These are phyloP conservation scores for Turdus rufiventris DNA, from an alignment of 2,113 vertebrate genomes.

Conservation along the genomic window DNA sequence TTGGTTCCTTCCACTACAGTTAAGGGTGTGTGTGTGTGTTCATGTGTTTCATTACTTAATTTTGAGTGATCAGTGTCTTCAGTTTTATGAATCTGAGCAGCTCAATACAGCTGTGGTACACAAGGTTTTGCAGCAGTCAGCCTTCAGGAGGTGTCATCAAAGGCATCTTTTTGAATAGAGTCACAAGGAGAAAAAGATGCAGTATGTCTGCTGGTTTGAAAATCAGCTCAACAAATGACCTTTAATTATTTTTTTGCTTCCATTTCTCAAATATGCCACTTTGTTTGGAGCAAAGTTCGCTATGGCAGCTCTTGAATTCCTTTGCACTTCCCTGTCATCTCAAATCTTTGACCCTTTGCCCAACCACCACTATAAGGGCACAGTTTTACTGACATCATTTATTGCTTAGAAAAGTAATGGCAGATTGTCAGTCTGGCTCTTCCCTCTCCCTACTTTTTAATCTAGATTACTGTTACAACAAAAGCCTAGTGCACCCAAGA, in stretches of 20 bases:
- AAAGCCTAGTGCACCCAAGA: neutral
- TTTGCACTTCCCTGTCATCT: neutral
- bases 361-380: neutral
- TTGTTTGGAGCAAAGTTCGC: neutral
- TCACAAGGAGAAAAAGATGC: neutral
- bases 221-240: neutral
- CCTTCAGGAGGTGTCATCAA: neutral
- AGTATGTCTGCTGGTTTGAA: neutral
- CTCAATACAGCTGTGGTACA: neutral
- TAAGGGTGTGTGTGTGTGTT: too few relatives aligned
- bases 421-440: neutral
- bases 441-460: neutral
- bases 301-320: neutral
- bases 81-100: neutral
- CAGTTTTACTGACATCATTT: neutral
- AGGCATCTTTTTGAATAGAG: neutral
- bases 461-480: neutral
- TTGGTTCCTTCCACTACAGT: neutral
- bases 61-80: neutral
- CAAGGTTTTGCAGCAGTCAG: neutral
- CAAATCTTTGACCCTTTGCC: neutral
- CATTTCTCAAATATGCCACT: neutral
- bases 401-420: neutral
- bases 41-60: neutral
- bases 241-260: neutral